These are phyloP conservation scores for Tenthredo notha DNA, from an alignment of 2,888 invertebrate genomes.

Conservation along the genomic window DNA sequence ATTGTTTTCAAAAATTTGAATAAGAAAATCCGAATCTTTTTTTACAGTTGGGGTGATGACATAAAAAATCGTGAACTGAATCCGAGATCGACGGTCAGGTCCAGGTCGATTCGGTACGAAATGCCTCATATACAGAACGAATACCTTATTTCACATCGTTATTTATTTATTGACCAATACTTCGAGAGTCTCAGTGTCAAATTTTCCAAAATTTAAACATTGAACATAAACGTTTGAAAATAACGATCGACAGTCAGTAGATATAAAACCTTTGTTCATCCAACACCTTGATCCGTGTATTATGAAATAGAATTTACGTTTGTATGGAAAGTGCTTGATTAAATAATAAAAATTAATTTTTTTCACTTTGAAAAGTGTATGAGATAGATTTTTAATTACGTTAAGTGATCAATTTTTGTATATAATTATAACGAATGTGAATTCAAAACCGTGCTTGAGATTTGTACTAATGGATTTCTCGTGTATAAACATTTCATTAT, in stretches of 20 bases:
- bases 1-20: no score
- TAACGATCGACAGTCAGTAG: background rate
- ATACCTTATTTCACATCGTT: background rate
- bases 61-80: no score
- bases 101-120: no score
- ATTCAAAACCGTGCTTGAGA: background rate
- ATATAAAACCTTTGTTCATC: background rate
- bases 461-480: background rate
- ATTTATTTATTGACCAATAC: background rate
- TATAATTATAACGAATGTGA: background rate
- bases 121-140: background rate
- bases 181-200: background rate
- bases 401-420: background rate
- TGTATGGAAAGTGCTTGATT: background rate
- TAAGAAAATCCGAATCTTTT: no score
- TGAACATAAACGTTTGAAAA: background rate
- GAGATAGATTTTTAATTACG: background rate
- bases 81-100: no score
- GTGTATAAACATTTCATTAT: background rate
- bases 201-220: background rate
- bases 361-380: background rate
- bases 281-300: background rate
- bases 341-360: background rate
- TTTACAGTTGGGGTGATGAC: no score
- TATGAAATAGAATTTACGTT: background rate